Base-by-base conservation (phyloP, 2,888 invertebrate species). In the Xanthorhoe designata region DNA sequence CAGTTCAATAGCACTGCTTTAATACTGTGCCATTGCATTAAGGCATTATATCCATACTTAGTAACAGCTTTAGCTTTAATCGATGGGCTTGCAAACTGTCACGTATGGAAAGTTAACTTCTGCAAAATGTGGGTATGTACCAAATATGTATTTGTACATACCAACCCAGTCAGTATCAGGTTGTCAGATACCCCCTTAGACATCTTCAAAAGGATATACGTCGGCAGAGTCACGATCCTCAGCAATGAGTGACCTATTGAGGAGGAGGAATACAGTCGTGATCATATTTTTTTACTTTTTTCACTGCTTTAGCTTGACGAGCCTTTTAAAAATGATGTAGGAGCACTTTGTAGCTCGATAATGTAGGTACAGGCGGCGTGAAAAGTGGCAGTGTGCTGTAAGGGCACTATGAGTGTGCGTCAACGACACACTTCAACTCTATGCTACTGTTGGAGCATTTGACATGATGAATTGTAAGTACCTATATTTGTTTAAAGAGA, bases 281-380 rank as follows among this genome's bases (percentile, higher is more conserved):
- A n/a, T n/a, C n/a, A n/a, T n/a, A n/a, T n/a, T n/a, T n/a, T n/a
- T n/a, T n/a, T n/a, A n/a, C n/a, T n/a, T n/a, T n/a, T n/a, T n/a
- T n/a, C n/a, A 57, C 38, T 32, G 38, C 56, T 67, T 72, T 62
- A 63, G 71, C 73, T 76, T 81, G 82, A 82, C 78, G 80, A 80
- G 78, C 79, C 78, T 83, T 85, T 84, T 79, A 82, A 76, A 78
- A 76, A 73, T 76, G 80, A 81, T 74, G 77, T 76, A 77, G 80
- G 68, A 81, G 84, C 86, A 86, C 86, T 88, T 85, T 83, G 80
- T 78, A 79, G 82, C 82, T 82, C 83, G 77, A 86, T 82, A 82
- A 77, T 76, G 78, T 76, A 78, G 75, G 80, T 72, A 79, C 78
- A 81, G 80, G 82, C 78, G 75, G 71, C 69, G 78, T 71, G 70